Evolutionary conservation across 2,888 invertebrate species (phyloP).

Genomic region (Xylota segnis): DNA sequence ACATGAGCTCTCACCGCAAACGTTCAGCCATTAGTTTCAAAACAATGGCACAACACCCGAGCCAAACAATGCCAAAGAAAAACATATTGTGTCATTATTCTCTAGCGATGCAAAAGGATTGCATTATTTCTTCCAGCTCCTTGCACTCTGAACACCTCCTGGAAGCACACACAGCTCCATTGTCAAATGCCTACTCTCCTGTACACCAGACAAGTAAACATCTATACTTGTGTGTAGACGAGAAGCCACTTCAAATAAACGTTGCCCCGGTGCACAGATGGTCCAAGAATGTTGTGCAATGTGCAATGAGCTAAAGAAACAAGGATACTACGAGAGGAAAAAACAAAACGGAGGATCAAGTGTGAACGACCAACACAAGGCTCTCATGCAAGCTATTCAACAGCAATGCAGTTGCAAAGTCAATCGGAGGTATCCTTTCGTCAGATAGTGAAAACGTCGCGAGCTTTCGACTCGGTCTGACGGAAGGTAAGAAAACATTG

Average conservation of each 20-base stretch:
- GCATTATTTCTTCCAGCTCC: conserved; percentile 51
- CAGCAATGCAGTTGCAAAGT: conserved; percentile 29
- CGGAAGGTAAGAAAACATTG: conserved; percentile 19
- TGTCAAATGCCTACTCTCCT: conserved; percentile 36
- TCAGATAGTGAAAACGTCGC: not conserved
- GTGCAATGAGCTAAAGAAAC: conserved; percentile 64
- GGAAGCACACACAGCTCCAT: not conserved
- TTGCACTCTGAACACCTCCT: conserved; percentile 27
- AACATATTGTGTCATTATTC: conserved; percentile 62
- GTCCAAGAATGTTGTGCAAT: conserved; percentile 59
- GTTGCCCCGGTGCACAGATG: conserved; percentile 52
- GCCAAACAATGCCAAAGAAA: conserved; percentile 50
- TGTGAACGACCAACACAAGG: conserved; percentile 53
- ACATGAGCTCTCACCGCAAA: conserved; percentile 33
- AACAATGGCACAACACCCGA: conserved; percentile 52
- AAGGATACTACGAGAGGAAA: conserved; percentile 27
- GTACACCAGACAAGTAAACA: conserved; percentile 55
- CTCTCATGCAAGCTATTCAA: conserved; percentile 15
- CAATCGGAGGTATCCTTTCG: conserved; percentile 30
- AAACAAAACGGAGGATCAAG: conserved; percentile 50
- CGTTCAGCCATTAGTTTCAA: conserved; percentile 59
- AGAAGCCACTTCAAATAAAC: conserved; percentile 56
- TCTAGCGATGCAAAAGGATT: conserved; percentile 47
- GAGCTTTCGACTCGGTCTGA: not conserved
- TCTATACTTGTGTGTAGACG: conserved; percentile 6